Conservation (phyloP, 2,797 vertebrate genomes). For the Enteromius mattozi region DNA sequence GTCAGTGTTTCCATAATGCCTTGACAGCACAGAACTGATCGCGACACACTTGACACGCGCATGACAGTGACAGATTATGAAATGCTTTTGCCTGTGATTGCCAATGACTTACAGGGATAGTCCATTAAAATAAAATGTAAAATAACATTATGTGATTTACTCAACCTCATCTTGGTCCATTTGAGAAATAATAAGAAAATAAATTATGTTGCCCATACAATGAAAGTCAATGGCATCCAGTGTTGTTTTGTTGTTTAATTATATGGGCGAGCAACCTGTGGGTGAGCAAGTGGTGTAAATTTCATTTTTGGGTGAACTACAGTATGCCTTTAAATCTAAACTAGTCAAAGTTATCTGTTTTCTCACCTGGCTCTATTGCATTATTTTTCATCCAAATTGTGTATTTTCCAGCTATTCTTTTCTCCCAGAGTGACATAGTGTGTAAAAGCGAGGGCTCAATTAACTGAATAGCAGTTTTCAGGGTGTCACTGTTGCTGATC, state of each 20-base stretch:
- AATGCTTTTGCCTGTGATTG: not conserved
- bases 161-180: not conserved
- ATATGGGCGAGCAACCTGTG: too few species aligned
- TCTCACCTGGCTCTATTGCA: slow-evolving; percentile 16
- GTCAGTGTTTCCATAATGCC: slow-evolving; percentile 10
- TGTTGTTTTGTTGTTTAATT: not conserved
- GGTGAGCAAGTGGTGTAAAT: too few species aligned
- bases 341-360: slow-evolving; percentile 1
- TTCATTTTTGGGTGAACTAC: not conserved
- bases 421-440: slow-evolving; percentile 17
- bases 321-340: not conserved
- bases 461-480: slow-evolving; percentile 63
- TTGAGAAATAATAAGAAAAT: not conserved
- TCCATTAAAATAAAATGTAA: not conserved
- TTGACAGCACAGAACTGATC: not conserved
- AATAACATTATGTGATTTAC: not conserved
- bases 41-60: not conserved
- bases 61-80: slow-evolving; percentile 7
- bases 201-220: not conserved
- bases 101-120: not conserved
- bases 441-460: slow-evolving; percentile 53
- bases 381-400: slow-evolving; percentile 30
- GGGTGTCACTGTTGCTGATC: slow-evolving; percentile 63
- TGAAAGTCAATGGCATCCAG: not conserved
- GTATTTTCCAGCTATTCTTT: slow-evolving; percentile 17